Evolutionary conservation across 2,797 vertebrate species (phyloP), one percentile per base, ranked within the genome.

Genomic region (Remorina albescens): DNA sequence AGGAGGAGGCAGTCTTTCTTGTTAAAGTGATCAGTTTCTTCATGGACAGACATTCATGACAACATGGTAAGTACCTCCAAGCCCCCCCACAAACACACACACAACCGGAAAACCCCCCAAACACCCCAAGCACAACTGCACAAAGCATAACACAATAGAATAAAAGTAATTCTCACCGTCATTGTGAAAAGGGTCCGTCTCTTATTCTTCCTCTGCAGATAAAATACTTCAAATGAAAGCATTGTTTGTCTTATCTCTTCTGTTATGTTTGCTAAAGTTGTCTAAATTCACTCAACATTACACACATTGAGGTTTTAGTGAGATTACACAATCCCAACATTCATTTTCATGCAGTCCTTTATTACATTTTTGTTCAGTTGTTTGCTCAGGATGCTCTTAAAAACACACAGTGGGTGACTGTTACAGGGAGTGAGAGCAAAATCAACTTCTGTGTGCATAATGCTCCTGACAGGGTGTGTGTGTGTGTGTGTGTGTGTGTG

Each of bases 11-110:
- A 16, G 57, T 62, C 50, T 23, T 49, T 80, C 70, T 81, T 78
- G 78, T 89, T 88, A 71, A 83, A 86, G 80, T 82, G 88, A 85
- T 86, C 85, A 83, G 69, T 71, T 83, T 86, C 73, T 78, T 83
- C 67, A 67, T 78, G 70, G 57, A 7, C 74, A 83, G 59, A 79
- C 86, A 74, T 78, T 78, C 58, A 67, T 81, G 78, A 70, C 71
- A 81, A 71, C 74, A 77, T 61, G 64, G 54, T 67, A 65, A 74
- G 46, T 32, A 61, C 72, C 67, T 51, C 42, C 49, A 46, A 55
- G 11, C 37, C 28, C 54, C 47, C 56, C 37, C 37, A 63, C 28
- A 26, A 8, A 7, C 28, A 12, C 57, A 44, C 25, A 11, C 46
- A 6, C 57, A 36, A n/a, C 39, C 26, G 65, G 47, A 72, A 64